Evolutionary conservation across 2,113 vertebrate species (phyloP), one percentile per base, ranked within the genome.

Genomic region (zebrafish (Danio rerio)): DNA sequence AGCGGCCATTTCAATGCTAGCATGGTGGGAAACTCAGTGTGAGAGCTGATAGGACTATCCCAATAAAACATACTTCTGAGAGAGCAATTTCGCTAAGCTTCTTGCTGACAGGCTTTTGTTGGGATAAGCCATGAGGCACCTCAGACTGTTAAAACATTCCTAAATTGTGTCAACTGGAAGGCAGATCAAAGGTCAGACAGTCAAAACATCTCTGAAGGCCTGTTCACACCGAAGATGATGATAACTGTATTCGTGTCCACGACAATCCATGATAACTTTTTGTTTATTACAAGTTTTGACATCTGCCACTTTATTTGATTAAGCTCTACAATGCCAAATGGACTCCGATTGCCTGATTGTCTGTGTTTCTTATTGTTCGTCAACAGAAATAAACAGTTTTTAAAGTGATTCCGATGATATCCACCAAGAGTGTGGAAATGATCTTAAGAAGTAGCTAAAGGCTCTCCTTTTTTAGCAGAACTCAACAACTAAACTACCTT

Each of bases 21-120:
- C 65, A 65, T 56, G 10, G 53, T 55, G 78, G 72, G 84, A 84
- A 87, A 79, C 66, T 18, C 72, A 78, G 65, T 18, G 49, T 63
- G 58, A 72, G 59, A 58, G 13, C 74, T 61, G 78, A 75, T 47
- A 21, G 42, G 16, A 40, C 82, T 16, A 58, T 78, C 59, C 58
- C 74, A 81, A 56, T 86, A 55, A 81, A 69, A 66, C 65, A 80
- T 10, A 77, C 59, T 53, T 66, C 69, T 18, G 16, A 63, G 16
- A 56, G 66, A 65, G 18, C n/a, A 45, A 7, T 70, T 18, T 71
- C 5, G 18, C 63, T 58, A 77, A 62, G 21, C 40, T 66, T 21
- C 61, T 70, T 63, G 12, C 45, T 31, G 49, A 62, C 18, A 63
- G 31, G 45, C 9, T 58, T 53, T 78, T 77, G 74, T 77, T 77